Percentiles rank a stretch among this genome's conserved stretches.
These are phyloP conservation scores for Hydrocynus forskahlii DNA, from an alignment of 2,797 vertebrate species.

Conservation along the genomic window DNA sequence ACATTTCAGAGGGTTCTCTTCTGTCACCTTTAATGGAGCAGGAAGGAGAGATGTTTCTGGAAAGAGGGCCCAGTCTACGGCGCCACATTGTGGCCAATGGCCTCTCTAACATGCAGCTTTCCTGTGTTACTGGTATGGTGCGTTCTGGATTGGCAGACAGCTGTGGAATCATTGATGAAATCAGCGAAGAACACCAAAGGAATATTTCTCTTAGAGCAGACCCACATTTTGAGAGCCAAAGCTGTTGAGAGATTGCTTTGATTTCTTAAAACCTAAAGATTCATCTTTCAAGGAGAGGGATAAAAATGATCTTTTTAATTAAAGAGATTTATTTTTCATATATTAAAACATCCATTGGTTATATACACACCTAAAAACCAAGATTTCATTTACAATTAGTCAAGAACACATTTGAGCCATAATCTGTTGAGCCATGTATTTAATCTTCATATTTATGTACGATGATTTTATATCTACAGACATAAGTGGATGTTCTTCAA, in stretches of 20 bases:
- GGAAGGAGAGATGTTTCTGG: slow-evolving; percentile 82
- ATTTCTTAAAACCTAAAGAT: background rate
- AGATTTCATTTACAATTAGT: background rate
- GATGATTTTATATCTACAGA: too few species aligned
- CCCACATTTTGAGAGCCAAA: slow-evolving; percentile 27
- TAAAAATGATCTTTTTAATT: slow-evolving; percentile 4
- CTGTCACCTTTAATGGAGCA: slow-evolving; percentile 80
- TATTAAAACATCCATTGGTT: slow-evolving; percentile 32
- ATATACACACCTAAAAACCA: background rate
- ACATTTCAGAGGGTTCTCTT: slow-evolving; percentile 64
- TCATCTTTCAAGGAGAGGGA: background rate
- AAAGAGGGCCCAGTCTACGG: slow-evolving; percentile 78
- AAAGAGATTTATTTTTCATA: background rate
- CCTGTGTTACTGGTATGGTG: slow-evolving; percentile 73
- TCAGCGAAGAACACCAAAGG: slow-evolving; percentile 68
- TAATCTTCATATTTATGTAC: background rate
- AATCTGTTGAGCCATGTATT: background rate
- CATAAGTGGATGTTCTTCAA: too few species aligned
- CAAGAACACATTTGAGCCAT: background rate
- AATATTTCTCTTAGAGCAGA: slow-evolving; percentile 2
- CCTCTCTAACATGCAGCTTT: slow-evolving; percentile 80
- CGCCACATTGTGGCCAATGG: slow-evolving; percentile 82
- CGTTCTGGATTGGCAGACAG: slow-evolving; percentile 37
- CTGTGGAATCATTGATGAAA: slow-evolving; percentile 73
- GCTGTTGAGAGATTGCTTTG: background rate